Conservation (phyloP, 1,140 invertebrate genomes). For the Tetramorium parvispinum region DNA sequence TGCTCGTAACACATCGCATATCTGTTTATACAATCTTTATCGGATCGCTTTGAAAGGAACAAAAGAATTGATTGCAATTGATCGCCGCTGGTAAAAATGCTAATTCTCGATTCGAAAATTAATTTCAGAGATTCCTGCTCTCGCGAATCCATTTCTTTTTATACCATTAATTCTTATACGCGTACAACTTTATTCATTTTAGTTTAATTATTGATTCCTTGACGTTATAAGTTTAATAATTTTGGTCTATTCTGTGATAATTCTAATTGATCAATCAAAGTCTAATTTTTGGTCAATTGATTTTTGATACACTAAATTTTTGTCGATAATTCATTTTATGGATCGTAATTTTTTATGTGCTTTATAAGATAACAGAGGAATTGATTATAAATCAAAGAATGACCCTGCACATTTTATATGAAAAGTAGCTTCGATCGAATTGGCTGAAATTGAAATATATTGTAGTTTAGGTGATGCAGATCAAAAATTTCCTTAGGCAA, state of each 20-base stretch:
- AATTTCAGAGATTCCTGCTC: not conserved
- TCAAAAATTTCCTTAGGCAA: no score
- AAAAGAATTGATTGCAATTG: not conserved
- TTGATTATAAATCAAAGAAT: not conserved
- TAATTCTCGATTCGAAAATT: not conserved
- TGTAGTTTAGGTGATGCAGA: no score
- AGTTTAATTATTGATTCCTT: not conserved
- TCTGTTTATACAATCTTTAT: not conserved
- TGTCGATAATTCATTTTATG: not conserved
- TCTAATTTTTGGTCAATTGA: not conserved
- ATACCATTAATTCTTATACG: not conserved
- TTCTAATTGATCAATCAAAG: no score
- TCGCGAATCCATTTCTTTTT: not conserved
- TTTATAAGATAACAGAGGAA: no score
- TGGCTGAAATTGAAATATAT: no score
- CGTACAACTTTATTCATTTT: not conserved
- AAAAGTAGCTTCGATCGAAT: no score
- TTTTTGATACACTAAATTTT: not conserved
- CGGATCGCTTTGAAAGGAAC: not conserved
- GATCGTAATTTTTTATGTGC: conserved; percentile 4
- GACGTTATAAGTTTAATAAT: not conserved
- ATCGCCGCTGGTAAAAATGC: not conserved
- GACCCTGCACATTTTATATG: no score
- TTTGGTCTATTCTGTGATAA: not conserved
- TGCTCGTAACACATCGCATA: not conserved